phyloP scores from a whole-genome alignment of 2,888 invertebrate genomes.

The Aplocera efformata region DNA sequence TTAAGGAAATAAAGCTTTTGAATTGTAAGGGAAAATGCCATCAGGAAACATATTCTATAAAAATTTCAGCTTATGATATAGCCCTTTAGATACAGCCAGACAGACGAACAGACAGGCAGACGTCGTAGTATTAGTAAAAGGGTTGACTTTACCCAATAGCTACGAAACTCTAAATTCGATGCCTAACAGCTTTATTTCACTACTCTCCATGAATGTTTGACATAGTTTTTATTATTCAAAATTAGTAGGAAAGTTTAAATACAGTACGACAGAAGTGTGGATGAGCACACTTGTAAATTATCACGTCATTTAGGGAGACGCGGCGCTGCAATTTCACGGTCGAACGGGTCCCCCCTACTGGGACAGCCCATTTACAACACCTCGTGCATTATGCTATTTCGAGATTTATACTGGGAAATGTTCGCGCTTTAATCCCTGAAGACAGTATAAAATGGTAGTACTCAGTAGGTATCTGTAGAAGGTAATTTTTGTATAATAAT shows the following conservation, averaged over 20 bases:
- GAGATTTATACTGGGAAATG: constrained; percentile 4
- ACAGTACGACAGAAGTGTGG: constrained; percentile 39
- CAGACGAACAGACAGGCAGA: too few relatives aligned
- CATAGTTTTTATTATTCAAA: constrained; percentile 19
- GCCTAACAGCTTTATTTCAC: too few relatives aligned
- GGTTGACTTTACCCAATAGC: too few relatives aligned
- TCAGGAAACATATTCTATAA: too few relatives aligned
- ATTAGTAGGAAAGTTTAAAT: constrained; percentile 42
- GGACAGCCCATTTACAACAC: constrained; percentile 20
- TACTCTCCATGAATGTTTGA: too few relatives aligned
- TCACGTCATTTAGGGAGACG: constrained; percentile 54
- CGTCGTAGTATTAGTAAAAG: too few relatives aligned
- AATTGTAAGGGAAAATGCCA: too few relatives aligned
- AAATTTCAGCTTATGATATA: too few relatives aligned
- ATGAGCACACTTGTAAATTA: constrained; percentile 55
- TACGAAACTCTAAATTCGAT: too few relatives aligned
- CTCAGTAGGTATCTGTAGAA: neutral
- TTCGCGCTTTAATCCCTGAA: neutral
- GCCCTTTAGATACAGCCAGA: too few relatives aligned
- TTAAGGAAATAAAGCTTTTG: too few relatives aligned
- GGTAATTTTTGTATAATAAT: too few relatives aligned
- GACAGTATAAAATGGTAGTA: constrained; percentile 2
- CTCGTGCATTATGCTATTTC: constrained; percentile 4
- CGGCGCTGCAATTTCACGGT: constrained; percentile 52
- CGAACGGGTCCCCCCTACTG: constrained; percentile 35